Conservation (phyloP, 1,140 invertebrate genomes). For the Bacillus rossius region DNA sequence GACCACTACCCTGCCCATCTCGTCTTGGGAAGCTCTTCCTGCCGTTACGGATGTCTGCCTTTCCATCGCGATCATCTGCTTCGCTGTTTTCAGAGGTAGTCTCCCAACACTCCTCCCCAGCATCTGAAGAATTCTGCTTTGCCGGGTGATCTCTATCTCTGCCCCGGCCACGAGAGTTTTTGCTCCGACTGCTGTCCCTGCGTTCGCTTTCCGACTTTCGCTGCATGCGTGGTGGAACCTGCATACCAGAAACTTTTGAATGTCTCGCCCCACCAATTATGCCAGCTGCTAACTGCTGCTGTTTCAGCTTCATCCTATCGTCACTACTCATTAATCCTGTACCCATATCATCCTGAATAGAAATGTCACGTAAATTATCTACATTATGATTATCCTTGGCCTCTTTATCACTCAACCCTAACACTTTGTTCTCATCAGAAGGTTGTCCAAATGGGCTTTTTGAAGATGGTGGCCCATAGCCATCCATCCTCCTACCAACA, state of each 20-base stretch:
- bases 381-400: constrained; percentile 6
- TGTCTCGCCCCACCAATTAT: constrained; percentile 43
- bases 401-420: constrained; percentile 4
- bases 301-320: constrained; percentile 63
- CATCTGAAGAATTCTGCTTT: constrained; percentile 32
- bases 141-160: neutral
- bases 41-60: constrained; percentile 29
- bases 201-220: constrained; percentile 26
- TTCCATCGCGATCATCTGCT: constrained; percentile 40
- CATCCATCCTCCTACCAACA: constrained; percentile 55
- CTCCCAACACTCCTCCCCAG: constrained; percentile 60
- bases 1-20: constrained; percentile 13
- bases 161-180: constrained; percentile 16
- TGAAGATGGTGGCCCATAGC: constrained; percentile 67
- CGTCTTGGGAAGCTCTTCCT: constrained; percentile 34
- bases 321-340: constrained; percentile 44
- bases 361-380: constrained; percentile 18
- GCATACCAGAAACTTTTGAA: neutral
- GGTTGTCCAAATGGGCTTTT: constrained; percentile 60
- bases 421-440: constrained; percentile 25
- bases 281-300: constrained; percentile 58
- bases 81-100: constrained; percentile 64
- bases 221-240: constrained; percentile 30
- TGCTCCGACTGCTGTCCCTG: constrained; percentile 17
- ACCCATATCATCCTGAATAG: constrained; percentile 31